These are phyloP conservation scores for Ictalurus furcatus DNA, from an alignment of 2,113 vertebrate species.

Conservation along the genomic window DNA sequence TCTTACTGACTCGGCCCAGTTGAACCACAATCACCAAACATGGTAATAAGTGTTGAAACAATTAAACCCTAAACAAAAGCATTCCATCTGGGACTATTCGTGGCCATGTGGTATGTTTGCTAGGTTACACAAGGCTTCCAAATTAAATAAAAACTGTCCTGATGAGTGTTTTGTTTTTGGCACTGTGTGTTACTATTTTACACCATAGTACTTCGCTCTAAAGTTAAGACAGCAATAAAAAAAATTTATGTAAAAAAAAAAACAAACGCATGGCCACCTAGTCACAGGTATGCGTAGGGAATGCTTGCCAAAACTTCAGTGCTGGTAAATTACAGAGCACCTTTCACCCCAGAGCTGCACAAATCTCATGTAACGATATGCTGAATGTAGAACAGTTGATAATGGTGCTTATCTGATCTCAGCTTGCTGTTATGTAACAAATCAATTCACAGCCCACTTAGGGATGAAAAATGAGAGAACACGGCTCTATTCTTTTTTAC, in stretches of 20 bases:
- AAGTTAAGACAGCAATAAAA: slow-evolving; percentile 17
- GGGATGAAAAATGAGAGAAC: slow-evolving; percentile 35
- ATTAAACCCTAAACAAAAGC: slow-evolving; percentile 14
- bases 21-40: slow-evolving; percentile 43
- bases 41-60: slow-evolving; percentile 26
- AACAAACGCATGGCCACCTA: neutral
- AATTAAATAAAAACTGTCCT: slow-evolving; percentile 30
- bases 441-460: slow-evolving; percentile 40
- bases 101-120: slow-evolving; percentile 20
- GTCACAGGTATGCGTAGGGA: slow-evolving; percentile 14
- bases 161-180: slow-evolving; percentile 15
- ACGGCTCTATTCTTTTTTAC: slow-evolving; percentile 34
- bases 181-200: slow-evolving; percentile 15
- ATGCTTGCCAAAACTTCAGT: slow-evolving; percentile 8
- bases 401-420: slow-evolving; percentile 43
- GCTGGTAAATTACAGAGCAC: slow-evolving; percentile 33
- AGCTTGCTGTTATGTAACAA: slow-evolving; percentile 39
- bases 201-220: slow-evolving; percentile 33
- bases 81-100: slow-evolving; percentile 36
- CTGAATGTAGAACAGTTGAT: neutral
- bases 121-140: slow-evolving; percentile 18
- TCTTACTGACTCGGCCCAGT: slow-evolving; percentile 5
- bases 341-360: neutral
- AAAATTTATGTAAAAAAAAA: neutral
- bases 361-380: slow-evolving; percentile 29